Percentiles rank a stretch among this genome's conserved stretches.
Conservation (phyloP, 2,888 invertebrate species). For the Mayetiola destructor region DNA sequence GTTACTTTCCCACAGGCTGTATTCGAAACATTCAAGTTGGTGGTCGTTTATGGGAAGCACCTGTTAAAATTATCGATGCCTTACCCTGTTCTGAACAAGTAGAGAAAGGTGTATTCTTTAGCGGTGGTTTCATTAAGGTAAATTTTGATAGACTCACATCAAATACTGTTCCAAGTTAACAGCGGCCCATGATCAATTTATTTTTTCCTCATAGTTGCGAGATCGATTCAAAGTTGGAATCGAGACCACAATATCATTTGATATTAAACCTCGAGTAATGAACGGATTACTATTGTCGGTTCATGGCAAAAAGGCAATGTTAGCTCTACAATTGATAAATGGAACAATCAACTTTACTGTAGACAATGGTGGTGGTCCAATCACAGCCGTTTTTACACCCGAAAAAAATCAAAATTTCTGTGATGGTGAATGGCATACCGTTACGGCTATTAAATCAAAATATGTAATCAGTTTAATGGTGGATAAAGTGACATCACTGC, state of each 20-base stretch:
- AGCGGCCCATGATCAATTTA: no score
- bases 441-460: conserved; percentile 70
- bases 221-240: conserved; percentile 67
- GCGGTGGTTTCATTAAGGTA: conserved; percentile 59
- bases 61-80: conserved; percentile 44
- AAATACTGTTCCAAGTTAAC: neutral
- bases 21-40: conserved; percentile 61
- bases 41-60: conserved; percentile 43
- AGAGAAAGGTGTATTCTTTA: conserved; percentile 74
- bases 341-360: conserved; percentile 69
- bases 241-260: conserved; percentile 64
- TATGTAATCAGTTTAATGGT: conserved; percentile 79
- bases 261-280: conserved; percentile 70
- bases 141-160: conserved; percentile 13
- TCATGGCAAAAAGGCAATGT: conserved; percentile 66
- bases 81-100: conserved; percentile 66
- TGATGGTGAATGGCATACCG: conserved; percentile 90
- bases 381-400: conserved; percentile 55
- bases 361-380: conserved; percentile 68
- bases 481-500: conserved; percentile 51
- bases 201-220: conserved; percentile 24
- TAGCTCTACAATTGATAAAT: conserved; percentile 75
- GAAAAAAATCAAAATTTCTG: conserved; percentile 60
- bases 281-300: conserved; percentile 78
- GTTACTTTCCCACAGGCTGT: no score